Base-by-base conservation (phyloP, 2,888 invertebrate species). In the Lasioglossum lativentre region DNA sequence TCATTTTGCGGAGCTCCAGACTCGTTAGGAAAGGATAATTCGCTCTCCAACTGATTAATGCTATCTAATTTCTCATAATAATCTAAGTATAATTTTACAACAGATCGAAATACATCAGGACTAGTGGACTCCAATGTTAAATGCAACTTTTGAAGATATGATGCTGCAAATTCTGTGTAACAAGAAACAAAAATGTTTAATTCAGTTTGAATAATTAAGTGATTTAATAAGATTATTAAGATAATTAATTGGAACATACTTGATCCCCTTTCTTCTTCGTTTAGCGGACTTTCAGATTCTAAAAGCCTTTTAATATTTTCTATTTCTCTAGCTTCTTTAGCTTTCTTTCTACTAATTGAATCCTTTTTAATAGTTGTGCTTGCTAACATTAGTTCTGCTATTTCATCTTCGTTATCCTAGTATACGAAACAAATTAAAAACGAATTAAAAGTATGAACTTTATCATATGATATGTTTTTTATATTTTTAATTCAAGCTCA, bases 311-410 rank as follows among this genome's bases (percentile, higher is more conserved):
- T 95, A 87, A 96, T 96, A 79, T 96, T 95, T 89, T 96, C 95
- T 87, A 95, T 95, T 90, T 96, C 96, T 88, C 95, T 95, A 66
- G 95, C 95, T 87, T 96, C 94, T 90, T 96, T 96, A 5, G 95
- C 95, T 88, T 95, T 96, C 84, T 96, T 96, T 79, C 96, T 95
- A 81, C 90, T 94, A 19, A 93, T 77, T 27, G 91, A 93, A 87
- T 93, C 94, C 87, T 93, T 95, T 91, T 95, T 96, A 63, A 96
- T 95, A 34, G 96, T 96, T 0, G 96, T 95, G 92, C 96, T 96
- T 23, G 96, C 96, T 75, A 96, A 94, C 96, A 96, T 96, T 78
- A 96, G 93, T 72, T 96, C 96, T 82, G 96, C 96, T 76, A 96
- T 95, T 93, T 96, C 96, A 79, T 96, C 96, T 89, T 96, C 95